Conservation (phyloP, 2,113 vertebrate genomes). For the Brevimyrus niger region DNA sequence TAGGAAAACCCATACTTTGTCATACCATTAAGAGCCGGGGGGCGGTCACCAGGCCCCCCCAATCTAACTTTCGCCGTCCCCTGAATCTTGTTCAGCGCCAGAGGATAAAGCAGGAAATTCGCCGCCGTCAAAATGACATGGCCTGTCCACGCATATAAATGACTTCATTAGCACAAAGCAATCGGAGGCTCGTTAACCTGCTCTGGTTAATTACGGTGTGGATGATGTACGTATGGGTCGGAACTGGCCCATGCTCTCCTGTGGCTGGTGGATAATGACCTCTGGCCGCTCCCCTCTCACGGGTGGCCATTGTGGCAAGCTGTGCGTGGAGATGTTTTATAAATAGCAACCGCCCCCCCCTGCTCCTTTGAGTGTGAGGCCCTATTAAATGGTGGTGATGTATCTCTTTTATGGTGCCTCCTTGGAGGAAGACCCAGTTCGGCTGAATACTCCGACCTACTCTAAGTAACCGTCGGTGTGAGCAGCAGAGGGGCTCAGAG, state of each 20-base stretch:
- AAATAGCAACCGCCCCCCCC: neutral
- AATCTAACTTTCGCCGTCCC: neutral
- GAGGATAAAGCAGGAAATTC: slow-evolving; percentile 19
- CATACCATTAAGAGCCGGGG: neutral
- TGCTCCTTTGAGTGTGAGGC: neutral
- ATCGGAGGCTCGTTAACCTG: slow-evolving; percentile 37
- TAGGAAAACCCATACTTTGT: neutral
- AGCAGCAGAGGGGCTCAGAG: neutral
- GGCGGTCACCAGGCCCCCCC: neutral
- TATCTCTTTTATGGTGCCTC: neutral
- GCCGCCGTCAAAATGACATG: slow-evolving; percentile 30
- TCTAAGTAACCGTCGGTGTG: neutral
- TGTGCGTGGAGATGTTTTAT: neutral
- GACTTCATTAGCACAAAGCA: slow-evolving; percentile 40
- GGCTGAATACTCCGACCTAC: neutral
- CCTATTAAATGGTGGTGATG: neutral
- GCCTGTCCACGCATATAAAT: slow-evolving; percentile 52
- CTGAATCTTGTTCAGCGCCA: neutral
- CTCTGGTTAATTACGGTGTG: slow-evolving; percentile 27
- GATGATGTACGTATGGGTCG: neutral
- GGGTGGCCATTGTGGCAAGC: neutral
- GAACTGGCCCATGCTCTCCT: neutral
- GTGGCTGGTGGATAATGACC: slow-evolving; percentile 16
- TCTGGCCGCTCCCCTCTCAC: slow-evolving; percentile 8
- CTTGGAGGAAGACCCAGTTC: neutral